Conservation (phyloP, 2,888 invertebrate species). For the Torymus auratus region DNA sequence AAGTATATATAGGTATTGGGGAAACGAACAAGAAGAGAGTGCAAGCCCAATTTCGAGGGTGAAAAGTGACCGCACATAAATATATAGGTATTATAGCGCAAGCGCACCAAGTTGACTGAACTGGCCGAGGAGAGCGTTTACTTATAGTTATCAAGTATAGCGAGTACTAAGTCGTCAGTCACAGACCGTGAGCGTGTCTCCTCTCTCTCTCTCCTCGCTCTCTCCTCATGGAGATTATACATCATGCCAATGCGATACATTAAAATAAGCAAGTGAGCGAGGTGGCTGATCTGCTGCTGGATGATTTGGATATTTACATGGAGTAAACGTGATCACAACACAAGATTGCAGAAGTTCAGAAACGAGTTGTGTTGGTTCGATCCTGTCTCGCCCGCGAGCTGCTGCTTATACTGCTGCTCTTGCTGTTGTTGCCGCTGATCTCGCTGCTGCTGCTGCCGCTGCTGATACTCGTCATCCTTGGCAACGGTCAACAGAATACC, state of each 20-base stretch:
- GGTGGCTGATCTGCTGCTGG: neutral
- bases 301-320: neutral
- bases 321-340: neutral
- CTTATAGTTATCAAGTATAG: no score
- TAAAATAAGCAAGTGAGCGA: slow-evolving; percentile 8
- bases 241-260: slow-evolving; percentile 29
- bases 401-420: neutral
- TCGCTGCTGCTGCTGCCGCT: neutral
- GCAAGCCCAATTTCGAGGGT: no score
- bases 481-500: slow-evolving; percentile 33
- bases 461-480: slow-evolving; percentile 51
- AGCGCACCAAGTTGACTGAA: no score
- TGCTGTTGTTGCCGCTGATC: neutral
- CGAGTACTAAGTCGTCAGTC: no score
- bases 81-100: no score
- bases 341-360: neutral
- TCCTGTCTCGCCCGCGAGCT: slow-evolving; percentile 1
- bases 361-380: no score
- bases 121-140: no score
- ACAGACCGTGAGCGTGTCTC: neutral
- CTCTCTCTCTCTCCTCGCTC: no score
- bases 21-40: no score
- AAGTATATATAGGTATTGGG: no score
- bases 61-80: no score
- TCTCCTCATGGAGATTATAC: neutral